Evolutionary conservation across 2,113 vertebrate species (phyloP), one percentile per base, ranked within the genome.

Genomic region (Beaufortia kweichowensis): DNA sequence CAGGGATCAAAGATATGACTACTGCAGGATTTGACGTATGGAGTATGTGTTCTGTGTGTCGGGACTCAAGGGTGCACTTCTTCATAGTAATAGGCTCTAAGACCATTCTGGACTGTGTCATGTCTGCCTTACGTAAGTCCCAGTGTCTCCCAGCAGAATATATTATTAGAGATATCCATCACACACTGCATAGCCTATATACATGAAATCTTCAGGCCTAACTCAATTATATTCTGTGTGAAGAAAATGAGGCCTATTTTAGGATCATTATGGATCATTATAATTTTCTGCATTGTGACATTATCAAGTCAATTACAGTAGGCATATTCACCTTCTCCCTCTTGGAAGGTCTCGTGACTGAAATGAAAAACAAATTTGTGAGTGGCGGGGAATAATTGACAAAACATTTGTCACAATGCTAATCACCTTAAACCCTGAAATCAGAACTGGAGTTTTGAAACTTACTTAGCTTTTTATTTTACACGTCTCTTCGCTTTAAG

Each of bases 121-220:
- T 55, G 43, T 50, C 41, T 57, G 31, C 7, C 26, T 59, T 60
- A 57, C 61, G 62, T 35, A 35, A 29, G 14, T 2, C 11, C 28
- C 67, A 39, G 67, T 41, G 55, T 8, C 69, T 72, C 69, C 69
- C 50, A 72, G 23, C 21, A 41, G 69, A 72, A 59, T 56, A 72
- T 59, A 57, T 28, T 72, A 46, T 72, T 41, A 59, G 53, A 59
- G 23, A 43, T 59, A 72, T 72, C 23, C 55, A 72, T 72, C 53
- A 50, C 26, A 50, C 17, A 29, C 43, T 12, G 8, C 29, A 24
- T n/a, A 24, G 31, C 12, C 55, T 26, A 9, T 28, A 71, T 26
- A 71, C 23, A n/a, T 3, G 14, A 46, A 9, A 53, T 53, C 7
- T 53, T 6, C 6, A 53, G 48, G n/a, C 6, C 6, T 5, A 8